These are phyloP conservation scores for Hypselothyrea guttata DNA, from an alignment of 2,888 invertebrate species.

Conservation along the genomic window DNA sequence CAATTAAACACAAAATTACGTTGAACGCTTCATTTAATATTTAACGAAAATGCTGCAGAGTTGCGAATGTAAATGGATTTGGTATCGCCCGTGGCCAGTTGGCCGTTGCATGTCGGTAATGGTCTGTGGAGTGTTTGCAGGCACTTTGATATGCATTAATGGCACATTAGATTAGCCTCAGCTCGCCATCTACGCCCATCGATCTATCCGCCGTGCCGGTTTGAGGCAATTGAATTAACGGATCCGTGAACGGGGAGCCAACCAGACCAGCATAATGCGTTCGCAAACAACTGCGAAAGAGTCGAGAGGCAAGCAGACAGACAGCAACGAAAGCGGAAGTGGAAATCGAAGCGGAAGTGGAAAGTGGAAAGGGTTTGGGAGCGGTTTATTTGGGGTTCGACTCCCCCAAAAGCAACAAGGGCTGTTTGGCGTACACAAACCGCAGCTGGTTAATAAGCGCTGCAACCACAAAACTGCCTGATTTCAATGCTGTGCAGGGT, in stretches of 20 bases:
- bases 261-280: constrained; percentile 67
- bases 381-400: constrained; percentile 14
- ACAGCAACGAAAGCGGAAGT: too few species aligned
- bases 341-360: too few species aligned
- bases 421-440: constrained; percentile 31
- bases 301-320: constrained; percentile 40
- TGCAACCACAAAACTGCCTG: constrained; percentile 30
- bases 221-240: constrained; percentile 74
- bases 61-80: neutral
- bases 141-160: constrained; percentile 78
- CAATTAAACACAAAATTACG: constrained; percentile 83
- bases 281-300: constrained; percentile 64
- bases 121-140: constrained; percentile 77
- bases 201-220: constrained; percentile 28
- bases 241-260: constrained; percentile 17
- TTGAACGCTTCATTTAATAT: constrained; percentile 83
- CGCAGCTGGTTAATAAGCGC: constrained; percentile 71
- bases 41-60: constrained; percentile 71
- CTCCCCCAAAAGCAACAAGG: constrained; percentile 25
- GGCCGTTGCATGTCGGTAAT: constrained; percentile 45
- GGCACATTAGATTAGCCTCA: constrained; percentile 72
- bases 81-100: constrained; percentile 1
- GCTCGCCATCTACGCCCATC: constrained; percentile 50
- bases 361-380: too few species aligned
- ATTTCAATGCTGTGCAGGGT: constrained; percentile 1